These are phyloP conservation scores for Dexiosoma caninum DNA, from an alignment of 2,888 invertebrate species.

Conservation along the genomic window DNA sequence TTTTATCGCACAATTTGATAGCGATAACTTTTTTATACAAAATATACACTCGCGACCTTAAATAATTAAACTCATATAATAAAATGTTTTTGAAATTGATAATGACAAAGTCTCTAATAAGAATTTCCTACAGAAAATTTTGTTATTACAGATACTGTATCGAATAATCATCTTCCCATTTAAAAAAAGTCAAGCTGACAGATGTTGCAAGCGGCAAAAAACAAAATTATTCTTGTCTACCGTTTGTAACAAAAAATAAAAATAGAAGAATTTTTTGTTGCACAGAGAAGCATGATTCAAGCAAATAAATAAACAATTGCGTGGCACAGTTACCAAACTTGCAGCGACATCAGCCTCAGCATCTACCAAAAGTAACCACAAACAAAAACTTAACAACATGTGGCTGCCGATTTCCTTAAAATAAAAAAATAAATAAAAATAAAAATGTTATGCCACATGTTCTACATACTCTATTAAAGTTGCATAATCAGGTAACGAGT, in stretches of 20 bases:
- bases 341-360: not conserved
- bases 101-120: not conserved
- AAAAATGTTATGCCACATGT: constrained; percentile 44
- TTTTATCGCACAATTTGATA: not conserved
- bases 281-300: not conserved
- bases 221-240: not conserved
- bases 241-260: not conserved
- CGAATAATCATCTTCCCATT: too few relatives aligned
- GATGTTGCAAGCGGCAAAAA: not conserved
- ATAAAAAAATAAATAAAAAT: constrained; percentile 43
- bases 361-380: not conserved
- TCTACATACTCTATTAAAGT: constrained; percentile 31
- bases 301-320: constrained; percentile 36
- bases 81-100: not conserved
- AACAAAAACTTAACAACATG: constrained; percentile 10
- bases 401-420: constrained; percentile 32
- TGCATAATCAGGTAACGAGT: constrained; percentile 49
- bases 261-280: not conserved
- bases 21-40: not conserved
- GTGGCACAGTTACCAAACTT: constrained; percentile 46
- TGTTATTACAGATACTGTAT: too few relatives aligned
- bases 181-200: not conserved
- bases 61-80: not conserved
- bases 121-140: not conserved
- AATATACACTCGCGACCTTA: too few relatives aligned